These are phyloP conservation scores for Anguilla marmorata DNA, from an alignment of 2,797 vertebrate genomes.

Conservation along the genomic window DNA sequence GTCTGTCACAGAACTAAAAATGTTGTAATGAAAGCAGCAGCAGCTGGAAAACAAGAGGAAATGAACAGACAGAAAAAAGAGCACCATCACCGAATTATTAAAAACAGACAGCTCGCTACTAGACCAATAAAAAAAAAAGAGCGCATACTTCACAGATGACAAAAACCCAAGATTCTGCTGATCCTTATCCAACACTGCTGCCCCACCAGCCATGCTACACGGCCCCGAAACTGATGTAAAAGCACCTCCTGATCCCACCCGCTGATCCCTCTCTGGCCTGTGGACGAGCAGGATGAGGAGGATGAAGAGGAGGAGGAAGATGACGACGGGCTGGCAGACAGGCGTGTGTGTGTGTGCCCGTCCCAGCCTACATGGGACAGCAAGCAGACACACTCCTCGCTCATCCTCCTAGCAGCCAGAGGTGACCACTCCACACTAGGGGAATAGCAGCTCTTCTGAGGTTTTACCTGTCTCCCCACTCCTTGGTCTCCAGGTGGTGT, in stretches of 20 bases:
- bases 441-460: slow-evolving; percentile 57
- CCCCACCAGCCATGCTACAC: slow-evolving; percentile 10
- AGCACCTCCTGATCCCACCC: slow-evolving; percentile 42
- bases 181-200: neutral
- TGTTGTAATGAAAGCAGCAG: neutral
- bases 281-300: too few relatives aligned
- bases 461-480: slow-evolving; percentile 25
- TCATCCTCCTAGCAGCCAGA: slow-evolving; percentile 45
- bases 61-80: neutral
- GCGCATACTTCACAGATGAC: neutral
- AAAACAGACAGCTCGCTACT: slow-evolving; percentile 7
- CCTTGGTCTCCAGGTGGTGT: slow-evolving; percentile 12
- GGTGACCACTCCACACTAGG: slow-evolving; percentile 50
- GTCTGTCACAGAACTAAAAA: slow-evolving; percentile 4
- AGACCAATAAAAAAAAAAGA: neutral
- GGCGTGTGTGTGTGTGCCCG: slow-evolving; percentile 62
- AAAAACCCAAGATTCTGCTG: neutral
- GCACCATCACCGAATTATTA: neutral
- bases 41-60: slow-evolving; percentile 1
- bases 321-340: slow-evolving; percentile 23
- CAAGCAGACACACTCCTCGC: slow-evolving; percentile 33
- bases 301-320: neutral
- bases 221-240: slow-evolving; percentile 34
- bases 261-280: neutral
- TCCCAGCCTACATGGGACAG: slow-evolving; percentile 59